Conservation (phyloP, 2,888 invertebrate species). For the Corbicula japonica region DNA sequence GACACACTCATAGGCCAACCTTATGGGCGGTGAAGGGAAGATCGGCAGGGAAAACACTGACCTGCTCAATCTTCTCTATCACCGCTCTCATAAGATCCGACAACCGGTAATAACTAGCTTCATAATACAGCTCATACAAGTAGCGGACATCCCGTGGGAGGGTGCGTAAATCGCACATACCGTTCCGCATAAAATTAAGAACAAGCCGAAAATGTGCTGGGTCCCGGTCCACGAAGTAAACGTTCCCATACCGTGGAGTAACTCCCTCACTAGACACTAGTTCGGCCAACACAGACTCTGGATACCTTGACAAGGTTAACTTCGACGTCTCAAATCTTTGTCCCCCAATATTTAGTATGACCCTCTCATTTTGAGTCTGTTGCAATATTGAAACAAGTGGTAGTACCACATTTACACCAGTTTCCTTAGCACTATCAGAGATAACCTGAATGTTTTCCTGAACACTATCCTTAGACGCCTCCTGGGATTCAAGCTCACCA, state of each 20-base stretch:
- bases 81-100: neutral
- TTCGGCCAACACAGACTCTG: neutral
- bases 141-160: neutral
- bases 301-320: neutral
- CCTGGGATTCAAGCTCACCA: too few relatives aligned
- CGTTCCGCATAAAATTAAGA: constrained; percentile 1
- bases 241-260: neutral
- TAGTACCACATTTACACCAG: too few relatives aligned
- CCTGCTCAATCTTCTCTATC: neutral
- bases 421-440: too few relatives aligned
- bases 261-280: neutral
- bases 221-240: constrained; percentile 13
- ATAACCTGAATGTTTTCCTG: too few relatives aligned
- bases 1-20: neutral
- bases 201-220: constrained; percentile 20
- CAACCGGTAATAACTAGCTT: neutral
- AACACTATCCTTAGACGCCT: too few relatives aligned
- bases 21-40: neutral
- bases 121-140: constrained; percentile 7
- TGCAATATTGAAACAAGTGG: neutral
- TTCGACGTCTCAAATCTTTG: constrained; percentile 14
- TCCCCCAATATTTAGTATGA: constrained; percentile 8
- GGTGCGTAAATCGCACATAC: constrained; percentile 1
- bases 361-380: constrained; percentile 3
- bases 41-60: neutral